phyloP scores from a whole-genome alignment of 2,797 vertebrate species.

The Todus mexicanus region DNA sequence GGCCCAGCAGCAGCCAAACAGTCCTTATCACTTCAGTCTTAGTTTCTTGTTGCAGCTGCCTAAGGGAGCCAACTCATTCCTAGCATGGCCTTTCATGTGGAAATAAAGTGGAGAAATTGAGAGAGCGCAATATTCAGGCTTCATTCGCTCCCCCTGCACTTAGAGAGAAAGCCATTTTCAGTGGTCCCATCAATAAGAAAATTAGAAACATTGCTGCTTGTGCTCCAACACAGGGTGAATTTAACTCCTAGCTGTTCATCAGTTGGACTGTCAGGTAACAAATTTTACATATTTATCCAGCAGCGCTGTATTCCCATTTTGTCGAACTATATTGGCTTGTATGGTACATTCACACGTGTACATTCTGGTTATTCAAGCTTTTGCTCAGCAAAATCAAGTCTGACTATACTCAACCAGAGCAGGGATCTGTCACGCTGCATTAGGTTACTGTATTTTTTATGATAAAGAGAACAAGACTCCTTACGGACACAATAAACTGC shows the following conservation, averaged over 20 bases:
- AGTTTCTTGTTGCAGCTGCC: not conserved
- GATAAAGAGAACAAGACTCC: constrained; percentile 25
- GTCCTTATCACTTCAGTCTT: not conserved
- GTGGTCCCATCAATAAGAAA: not conserved
- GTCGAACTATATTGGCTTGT: not conserved
- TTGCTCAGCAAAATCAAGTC: not conserved
- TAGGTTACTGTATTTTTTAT: constrained; percentile 14
- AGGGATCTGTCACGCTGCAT: not conserved
- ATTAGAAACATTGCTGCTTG: not conserved
- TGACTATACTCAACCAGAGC: not conserved
- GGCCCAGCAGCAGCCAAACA: not conserved
- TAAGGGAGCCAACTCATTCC: not conserved
- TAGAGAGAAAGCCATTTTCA: not conserved
- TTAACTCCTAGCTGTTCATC: not conserved
- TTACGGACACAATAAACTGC: constrained; percentile 21
- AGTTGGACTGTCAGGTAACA: not conserved
- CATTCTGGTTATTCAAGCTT: not conserved
- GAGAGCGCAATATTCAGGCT: not conserved
- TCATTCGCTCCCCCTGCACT: not conserved
- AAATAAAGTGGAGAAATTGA: not conserved
- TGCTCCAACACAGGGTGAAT: not conserved
- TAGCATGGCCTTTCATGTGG: not conserved
- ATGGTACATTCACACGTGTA: not conserved
- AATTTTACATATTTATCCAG: not conserved
- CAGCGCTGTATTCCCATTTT: not conserved